These are phyloP conservation scores for Basileuterus tristriatus DNA, from an alignment of 2,797 vertebrate species.

Conservation along the genomic window DNA sequence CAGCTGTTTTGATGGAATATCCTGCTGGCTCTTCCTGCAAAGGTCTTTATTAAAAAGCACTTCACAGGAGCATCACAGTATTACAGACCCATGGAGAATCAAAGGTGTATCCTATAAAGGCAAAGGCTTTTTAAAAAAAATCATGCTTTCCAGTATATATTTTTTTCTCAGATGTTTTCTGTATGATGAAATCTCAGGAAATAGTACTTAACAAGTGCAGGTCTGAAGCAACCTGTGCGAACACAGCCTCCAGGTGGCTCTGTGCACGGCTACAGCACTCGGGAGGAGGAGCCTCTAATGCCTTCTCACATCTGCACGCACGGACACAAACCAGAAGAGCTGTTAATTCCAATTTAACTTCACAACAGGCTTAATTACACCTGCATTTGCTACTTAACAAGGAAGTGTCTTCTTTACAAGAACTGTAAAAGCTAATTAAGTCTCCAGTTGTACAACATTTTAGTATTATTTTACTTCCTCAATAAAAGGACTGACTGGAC, in stretches of 20 bases:
- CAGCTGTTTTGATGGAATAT: not conserved
- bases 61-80: not conserved
- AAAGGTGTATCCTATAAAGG: not conserved
- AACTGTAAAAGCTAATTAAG: not conserved
- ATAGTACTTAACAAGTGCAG: accelerated
- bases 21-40: not conserved
- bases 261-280: not conserved
- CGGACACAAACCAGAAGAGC: not conserved
- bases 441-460: not conserved
- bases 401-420: not conserved
- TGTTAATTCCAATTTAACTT: not conserved
- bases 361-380: not conserved
- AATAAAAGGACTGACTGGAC: not conserved
- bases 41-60: not conserved
- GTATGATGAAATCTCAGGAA: not conserved
- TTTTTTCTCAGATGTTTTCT: not conserved
- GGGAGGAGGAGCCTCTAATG: not conserved
- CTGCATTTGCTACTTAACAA: not conserved
- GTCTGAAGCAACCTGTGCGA: not conserved
- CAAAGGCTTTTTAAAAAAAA: not conserved
- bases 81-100: not conserved
- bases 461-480: not conserved
- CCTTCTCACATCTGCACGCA: not conserved
- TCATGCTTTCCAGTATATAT: not conserved
- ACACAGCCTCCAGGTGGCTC: not conserved